phyloP scores from a whole-genome alignment of 2,113 vertebrate species.

The Corydoras sp. region DNA sequence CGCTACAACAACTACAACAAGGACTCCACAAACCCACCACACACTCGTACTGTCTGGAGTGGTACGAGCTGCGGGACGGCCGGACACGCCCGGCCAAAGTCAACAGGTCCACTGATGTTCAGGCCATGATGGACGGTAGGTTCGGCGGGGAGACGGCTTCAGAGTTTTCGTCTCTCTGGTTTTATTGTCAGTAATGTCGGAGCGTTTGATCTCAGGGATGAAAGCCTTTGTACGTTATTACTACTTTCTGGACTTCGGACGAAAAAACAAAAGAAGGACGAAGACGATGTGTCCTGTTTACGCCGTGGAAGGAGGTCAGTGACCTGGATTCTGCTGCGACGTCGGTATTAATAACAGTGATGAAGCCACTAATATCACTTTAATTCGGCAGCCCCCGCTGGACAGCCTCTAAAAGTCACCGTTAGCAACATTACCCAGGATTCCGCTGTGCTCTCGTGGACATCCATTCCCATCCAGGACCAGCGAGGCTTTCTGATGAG shows the following conservation, averaged over 20 bases:
- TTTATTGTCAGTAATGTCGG: too few species aligned
- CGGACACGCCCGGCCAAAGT: slow-evolving; percentile 27
- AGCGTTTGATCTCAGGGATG: slow-evolving; percentile 47
- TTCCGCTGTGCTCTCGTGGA: slow-evolving; percentile 56
- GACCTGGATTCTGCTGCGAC: neutral
- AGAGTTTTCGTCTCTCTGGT: too few species aligned
- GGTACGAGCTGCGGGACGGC: slow-evolving; percentile 49
- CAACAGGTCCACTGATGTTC: neutral
- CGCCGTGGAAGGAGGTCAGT: slow-evolving; percentile 57
- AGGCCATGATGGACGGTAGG: slow-evolving; percentile 38
- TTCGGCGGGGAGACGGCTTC: neutral
- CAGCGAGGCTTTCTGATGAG: slow-evolving; percentile 58
- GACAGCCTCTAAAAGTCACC: slow-evolving; percentile 45
- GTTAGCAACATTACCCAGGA: slow-evolving; percentile 29
- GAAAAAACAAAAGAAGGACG: slow-evolving; percentile 24
- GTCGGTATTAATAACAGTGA: neutral
- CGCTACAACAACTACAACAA: neutral
- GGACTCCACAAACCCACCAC: neutral
- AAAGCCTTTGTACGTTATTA: slow-evolving; percentile 57
- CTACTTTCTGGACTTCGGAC: slow-evolving; percentile 56
- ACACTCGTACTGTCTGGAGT: slow-evolving; percentile 49
- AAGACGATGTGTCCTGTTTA: slow-evolving; percentile 57
- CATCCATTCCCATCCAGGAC: slow-evolving; percentile 43
- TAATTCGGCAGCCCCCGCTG: slow-evolving; percentile 49
- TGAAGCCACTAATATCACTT: neutral